Evolutionary conservation across 2,888 invertebrate species (phyloP).

Genomic region (Neoscelio sp.): DNA sequence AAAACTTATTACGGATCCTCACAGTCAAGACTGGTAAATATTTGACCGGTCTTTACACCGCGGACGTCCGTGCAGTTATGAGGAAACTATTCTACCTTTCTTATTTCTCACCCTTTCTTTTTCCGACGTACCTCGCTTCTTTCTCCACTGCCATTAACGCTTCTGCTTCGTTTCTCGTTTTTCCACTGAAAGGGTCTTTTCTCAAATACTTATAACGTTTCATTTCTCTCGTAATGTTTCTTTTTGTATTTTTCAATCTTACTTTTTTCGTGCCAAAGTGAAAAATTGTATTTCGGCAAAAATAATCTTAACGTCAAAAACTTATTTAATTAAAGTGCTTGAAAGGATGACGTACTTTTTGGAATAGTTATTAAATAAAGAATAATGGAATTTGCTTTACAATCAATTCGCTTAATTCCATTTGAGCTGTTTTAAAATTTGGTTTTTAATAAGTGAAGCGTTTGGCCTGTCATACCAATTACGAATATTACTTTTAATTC

Average conservation of each 20-base stretch:
- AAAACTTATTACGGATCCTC: slow-evolving; percentile 78
- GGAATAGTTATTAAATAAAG: slow-evolving; percentile 14
- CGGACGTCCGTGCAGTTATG: slow-evolving; percentile 73
- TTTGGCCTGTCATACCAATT: no score
- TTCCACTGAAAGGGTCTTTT: slow-evolving; percentile 24
- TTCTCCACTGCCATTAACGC: slow-evolving; percentile 21
- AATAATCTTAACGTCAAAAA: slow-evolving; percentile 2
- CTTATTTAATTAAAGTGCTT: slow-evolving; percentile 14
- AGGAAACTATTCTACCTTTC: slow-evolving; percentile 70
- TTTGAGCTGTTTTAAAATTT: slow-evolving; percentile 2
- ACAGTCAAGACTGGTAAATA: slow-evolving; percentile 77
- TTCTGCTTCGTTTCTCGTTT: slow-evolving; percentile 37
- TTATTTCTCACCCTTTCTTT: slow-evolving; percentile 28
- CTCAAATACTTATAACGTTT: slow-evolving; percentile 34
- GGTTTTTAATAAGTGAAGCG: neutral
- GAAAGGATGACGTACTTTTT: neutral
- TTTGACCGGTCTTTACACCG: slow-evolving; percentile 78
- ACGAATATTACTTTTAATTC: neutral
- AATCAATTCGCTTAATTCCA: slow-evolving; percentile 5
- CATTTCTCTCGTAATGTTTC: slow-evolving; percentile 6
- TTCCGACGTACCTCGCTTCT: slow-evolving; percentile 10
- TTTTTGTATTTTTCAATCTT: slow-evolving; percentile 14
- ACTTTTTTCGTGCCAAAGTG: neutral
- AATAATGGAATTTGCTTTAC: neutral
- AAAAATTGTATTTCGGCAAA: slow-evolving; percentile 2